These are phyloP conservation scores for Phycodurus eques DNA, from an alignment of 2,113 vertebrate genomes.

Conservation along the genomic window DNA sequence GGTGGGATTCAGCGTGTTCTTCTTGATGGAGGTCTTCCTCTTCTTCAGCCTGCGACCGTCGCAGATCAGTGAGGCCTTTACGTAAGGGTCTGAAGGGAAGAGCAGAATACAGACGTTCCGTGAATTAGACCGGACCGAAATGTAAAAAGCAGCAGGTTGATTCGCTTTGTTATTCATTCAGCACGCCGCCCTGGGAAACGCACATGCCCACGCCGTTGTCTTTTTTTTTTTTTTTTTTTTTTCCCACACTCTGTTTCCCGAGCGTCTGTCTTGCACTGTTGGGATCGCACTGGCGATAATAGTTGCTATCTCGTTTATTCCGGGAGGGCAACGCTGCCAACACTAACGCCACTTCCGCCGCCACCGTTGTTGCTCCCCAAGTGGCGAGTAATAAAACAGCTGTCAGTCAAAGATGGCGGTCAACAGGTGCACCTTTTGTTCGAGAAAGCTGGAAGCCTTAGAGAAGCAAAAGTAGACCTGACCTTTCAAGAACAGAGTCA, in stretches of 20 bases:
- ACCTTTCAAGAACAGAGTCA: not conserved
- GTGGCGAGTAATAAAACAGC: not conserved
- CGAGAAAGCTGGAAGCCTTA: not conserved
- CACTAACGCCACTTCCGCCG: not conserved
- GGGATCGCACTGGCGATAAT: slow-evolving; percentile 23
- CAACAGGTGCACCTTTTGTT: not conserved
- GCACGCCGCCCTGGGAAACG: slow-evolving; percentile 27
- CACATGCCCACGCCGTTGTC: slow-evolving; percentile 2
- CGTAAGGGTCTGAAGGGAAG: slow-evolving; percentile 81
- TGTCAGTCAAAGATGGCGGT: not conserved
- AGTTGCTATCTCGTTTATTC: slow-evolving; percentile 36
- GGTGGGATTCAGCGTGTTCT: slow-evolving; percentile 90
- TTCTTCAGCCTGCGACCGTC: slow-evolving; percentile 90
- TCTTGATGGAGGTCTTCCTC: slow-evolving; percentile 93
- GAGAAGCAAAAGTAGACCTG: not conserved
- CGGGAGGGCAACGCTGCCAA: not conserved
- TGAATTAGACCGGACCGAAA: slow-evolving; percentile 21
- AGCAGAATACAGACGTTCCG: not conserved
- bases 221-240: slow-evolving; percentile 16
- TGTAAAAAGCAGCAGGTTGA: slow-evolving; percentile 48
- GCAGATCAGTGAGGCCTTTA: slow-evolving; percentile 89
- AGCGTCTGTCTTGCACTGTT: slow-evolving; percentile 12
- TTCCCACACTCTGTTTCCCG: not conserved
- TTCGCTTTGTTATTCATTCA: slow-evolving; percentile 44
- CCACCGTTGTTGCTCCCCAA: not conserved